Conservation (phyloP, 2,797 vertebrate species). For the Megaceryle alcyon region DNA sequence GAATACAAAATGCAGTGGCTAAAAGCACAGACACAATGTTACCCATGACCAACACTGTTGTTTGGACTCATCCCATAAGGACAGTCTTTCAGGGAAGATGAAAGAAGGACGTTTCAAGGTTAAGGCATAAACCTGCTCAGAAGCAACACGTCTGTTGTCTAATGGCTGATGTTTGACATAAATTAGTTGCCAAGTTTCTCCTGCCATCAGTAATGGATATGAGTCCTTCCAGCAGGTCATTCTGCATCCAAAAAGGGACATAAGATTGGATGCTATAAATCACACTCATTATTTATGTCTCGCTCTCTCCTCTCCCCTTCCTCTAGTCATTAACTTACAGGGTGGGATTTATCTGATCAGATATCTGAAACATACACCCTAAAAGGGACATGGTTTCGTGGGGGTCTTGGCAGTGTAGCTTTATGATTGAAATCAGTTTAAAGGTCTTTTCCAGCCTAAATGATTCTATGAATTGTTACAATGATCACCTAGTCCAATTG, state of each 20-base stretch:
- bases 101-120: not conserved
- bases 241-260: not conserved
- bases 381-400: not conserved
- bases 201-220: not conserved
- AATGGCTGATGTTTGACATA: not conserved
- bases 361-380: not conserved
- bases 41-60: not conserved
- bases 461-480: not conserved
- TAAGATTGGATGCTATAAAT: not conserved
- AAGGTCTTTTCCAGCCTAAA: not conserved
- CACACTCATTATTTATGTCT: rapidly evolving
- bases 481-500: rapidly evolving
- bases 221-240: not conserved
- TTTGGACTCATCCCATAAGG: not conserved
- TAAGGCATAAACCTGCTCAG: not conserved
- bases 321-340: not conserved
- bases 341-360: not conserved
- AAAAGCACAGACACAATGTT: not conserved
- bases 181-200: not conserved
- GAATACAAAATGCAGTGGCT: not conserved
- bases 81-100: not conserved
- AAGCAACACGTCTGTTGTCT: not conserved
- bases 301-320: not conserved
- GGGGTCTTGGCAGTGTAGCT: not conserved
- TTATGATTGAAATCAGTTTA: no score